Conservation (phyloP, 2,797 vertebrate genomes). For the Avahi laniger region DNA sequence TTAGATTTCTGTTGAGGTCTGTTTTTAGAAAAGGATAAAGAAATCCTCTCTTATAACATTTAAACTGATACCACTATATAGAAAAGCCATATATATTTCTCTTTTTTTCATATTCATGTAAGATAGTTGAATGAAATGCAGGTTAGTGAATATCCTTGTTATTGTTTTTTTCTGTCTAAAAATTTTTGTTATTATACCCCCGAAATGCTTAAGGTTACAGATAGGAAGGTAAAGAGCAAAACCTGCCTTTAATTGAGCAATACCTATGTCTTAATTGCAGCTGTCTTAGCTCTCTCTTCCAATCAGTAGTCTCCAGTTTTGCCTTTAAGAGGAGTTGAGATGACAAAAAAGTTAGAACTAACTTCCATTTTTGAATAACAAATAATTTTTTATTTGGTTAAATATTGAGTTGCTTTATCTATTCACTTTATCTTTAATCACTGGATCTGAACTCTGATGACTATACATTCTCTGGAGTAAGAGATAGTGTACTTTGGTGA, state of each 20-base stretch:
- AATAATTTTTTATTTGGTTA: conserved; percentile 40
- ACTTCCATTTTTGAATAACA: conserved; percentile 10
- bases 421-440: background rate
- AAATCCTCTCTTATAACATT: background rate
- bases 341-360: conserved; percentile 9
- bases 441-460: background rate
- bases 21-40: background rate
- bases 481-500: background rate
- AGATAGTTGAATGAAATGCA: background rate
- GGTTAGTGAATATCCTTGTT: conserved; percentile 13
- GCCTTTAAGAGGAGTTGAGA: background rate
- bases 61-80: background rate
- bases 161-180: background rate
- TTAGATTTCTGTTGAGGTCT: background rate
- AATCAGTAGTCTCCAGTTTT: background rate
- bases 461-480: background rate
- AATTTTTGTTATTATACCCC: background rate
- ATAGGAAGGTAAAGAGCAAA: background rate
- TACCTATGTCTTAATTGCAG: background rate
- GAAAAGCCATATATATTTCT: background rate
- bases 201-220: background rate
- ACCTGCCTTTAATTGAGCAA: background rate
- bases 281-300: background rate
- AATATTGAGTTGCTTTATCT: background rate
- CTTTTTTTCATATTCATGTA: background rate